phyloP scores from a whole-genome alignment of 2,113 vertebrate genomes.

The Marmota monax region DNA sequence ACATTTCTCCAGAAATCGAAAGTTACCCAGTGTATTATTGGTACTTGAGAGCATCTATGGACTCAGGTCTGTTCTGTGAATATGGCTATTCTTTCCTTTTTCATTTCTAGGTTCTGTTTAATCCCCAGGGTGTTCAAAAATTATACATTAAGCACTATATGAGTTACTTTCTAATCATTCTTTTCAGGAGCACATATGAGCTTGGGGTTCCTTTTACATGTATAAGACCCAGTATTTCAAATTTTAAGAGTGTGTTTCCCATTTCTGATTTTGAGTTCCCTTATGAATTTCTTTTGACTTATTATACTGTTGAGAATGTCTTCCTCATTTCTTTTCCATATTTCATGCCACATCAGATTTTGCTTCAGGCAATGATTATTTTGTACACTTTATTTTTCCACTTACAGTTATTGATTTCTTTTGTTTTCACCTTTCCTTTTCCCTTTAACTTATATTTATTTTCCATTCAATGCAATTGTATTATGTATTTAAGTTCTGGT shows the following conservation, averaged over 20 bases:
- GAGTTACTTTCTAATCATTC: background rate
- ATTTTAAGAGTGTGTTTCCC: background rate
- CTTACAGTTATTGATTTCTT: background rate
- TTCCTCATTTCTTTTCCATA: background rate
- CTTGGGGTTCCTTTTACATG: background rate
- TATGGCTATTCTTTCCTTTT: background rate
- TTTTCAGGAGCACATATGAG: background rate
- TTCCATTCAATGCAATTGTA: slow-evolving; percentile 3
- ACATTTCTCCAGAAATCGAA: background rate
- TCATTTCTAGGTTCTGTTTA: background rate
- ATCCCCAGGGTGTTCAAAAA: background rate
- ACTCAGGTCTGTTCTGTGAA: background rate
- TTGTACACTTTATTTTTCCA: background rate
- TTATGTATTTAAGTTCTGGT: slow-evolving; percentile 26
- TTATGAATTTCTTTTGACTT: background rate
- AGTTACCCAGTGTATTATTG: background rate
- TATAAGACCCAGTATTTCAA: background rate
- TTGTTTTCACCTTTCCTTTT: slow-evolving; percentile 9
- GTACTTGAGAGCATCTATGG: background rate
- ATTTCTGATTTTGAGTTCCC: background rate
- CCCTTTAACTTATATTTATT: background rate
- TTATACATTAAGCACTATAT: background rate
- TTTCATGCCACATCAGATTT: slow-evolving; percentile 32
- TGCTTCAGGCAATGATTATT: background rate
- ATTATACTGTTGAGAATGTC: background rate